These are phyloP conservation scores for Sympetrum striolatum DNA, from an alignment of 2,888 invertebrate genomes.

Conservation along the genomic window DNA sequence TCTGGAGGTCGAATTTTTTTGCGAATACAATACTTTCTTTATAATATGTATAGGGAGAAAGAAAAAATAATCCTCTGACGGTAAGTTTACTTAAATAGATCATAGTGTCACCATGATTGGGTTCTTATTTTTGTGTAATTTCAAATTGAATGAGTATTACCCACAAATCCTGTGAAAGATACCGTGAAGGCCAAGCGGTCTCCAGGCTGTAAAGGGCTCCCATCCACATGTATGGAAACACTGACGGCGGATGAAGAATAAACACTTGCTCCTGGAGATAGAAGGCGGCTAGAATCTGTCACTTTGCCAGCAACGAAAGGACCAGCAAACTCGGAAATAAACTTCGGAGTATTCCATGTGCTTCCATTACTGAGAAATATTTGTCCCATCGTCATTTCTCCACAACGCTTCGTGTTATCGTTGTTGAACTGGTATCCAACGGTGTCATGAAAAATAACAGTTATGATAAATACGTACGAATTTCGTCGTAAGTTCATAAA, in stretches of 20 bases:
- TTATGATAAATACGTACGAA: too few species aligned
- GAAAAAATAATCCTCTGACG: too few species aligned
- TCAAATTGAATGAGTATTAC: not conserved
- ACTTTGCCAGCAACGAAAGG: not conserved
- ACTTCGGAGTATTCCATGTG: not conserved
- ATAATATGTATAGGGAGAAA: too few species aligned
- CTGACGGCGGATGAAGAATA: not conserved
- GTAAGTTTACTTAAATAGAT: too few species aligned
- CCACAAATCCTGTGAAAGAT: not conserved
- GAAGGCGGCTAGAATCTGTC: not conserved
- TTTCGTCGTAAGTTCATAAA: too few species aligned
- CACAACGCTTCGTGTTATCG: not conserved
- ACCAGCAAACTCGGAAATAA: not conserved
- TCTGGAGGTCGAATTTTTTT: too few species aligned
- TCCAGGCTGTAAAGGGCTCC: not conserved
- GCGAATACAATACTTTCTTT: too few species aligned
- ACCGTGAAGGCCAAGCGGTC: not conserved
- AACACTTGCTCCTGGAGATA: not conserved
- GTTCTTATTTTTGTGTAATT: too few species aligned
- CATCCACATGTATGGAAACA: not conserved
- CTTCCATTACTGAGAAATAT: not conserved
- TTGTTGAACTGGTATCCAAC: not conserved
- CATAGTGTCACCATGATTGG: too few species aligned
- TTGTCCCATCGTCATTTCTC: not conserved
- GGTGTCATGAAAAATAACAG: not conserved